Conservation (phyloP, 2,113 vertebrate genomes). For the Oreochromis spilurus region DNA sequence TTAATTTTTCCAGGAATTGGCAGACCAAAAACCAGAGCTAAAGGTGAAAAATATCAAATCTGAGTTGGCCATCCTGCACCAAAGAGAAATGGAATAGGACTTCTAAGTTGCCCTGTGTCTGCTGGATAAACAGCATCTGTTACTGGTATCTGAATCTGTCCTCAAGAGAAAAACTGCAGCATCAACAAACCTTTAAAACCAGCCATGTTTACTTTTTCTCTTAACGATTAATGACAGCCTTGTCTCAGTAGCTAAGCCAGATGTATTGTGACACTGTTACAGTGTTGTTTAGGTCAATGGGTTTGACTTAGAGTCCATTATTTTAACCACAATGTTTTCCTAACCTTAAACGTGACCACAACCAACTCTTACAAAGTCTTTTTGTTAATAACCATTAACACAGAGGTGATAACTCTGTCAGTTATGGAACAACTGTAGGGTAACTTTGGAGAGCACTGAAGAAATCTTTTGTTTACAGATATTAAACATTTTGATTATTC, state of each 20-base stretch:
- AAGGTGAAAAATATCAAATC: not conserved
- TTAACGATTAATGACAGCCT: not conserved
- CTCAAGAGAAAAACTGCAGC: not conserved
- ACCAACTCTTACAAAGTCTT: not conserved
- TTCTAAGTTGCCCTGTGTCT: not conserved
- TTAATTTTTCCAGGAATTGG: fast-evolving
- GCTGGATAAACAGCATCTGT: not conserved
- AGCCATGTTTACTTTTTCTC: not conserved
- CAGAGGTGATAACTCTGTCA: not conserved
- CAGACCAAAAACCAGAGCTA: not conserved
- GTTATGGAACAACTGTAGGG: not conserved
- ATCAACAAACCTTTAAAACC: not conserved
- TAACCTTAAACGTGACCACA: not conserved
- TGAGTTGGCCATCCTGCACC: fast-evolving
- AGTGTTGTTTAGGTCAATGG: not conserved
- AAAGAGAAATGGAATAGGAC: not conserved
- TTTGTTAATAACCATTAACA: not conserved
- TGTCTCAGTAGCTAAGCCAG: not conserved
- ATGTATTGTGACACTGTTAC: not conserved
- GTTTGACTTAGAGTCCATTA: not conserved
- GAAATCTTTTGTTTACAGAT: not conserved
- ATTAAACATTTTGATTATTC: fast-evolving
- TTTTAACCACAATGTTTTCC: not conserved
- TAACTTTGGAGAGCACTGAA: not conserved
- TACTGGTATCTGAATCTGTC: not conserved